Evolutionary conservation across 2,113 vertebrate genomes (phyloP).

Genomic region (Pituophis catenifer): DNA sequence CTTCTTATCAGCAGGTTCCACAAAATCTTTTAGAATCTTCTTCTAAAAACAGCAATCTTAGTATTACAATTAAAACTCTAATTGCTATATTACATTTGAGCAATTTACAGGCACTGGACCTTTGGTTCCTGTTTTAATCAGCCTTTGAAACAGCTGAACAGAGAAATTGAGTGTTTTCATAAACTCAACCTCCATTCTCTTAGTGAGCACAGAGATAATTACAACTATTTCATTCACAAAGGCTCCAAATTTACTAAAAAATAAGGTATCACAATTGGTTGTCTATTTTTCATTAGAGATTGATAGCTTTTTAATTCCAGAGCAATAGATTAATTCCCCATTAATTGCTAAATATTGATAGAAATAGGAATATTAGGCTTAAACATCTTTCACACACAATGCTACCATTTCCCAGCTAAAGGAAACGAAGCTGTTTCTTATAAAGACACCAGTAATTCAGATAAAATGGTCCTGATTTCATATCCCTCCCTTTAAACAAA

Average conservation of each 20-base stretch:
- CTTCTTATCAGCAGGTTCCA: conserved; percentile 52
- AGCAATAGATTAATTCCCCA: not conserved
- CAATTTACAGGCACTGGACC: conserved; percentile 8
- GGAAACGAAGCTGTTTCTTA: conserved; percentile 5
- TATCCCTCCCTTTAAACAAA: not conserved
- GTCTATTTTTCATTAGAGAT: not conserved
- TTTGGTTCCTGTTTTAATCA: conserved; percentile 34
- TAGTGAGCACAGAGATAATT: not conserved
- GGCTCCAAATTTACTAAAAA: not conserved
- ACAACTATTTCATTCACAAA: not conserved
- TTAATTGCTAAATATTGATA: not conserved
- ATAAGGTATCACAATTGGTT: not conserved
- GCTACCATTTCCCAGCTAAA: conserved; percentile 18
- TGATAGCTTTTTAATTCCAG: not conserved
- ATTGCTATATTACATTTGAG: conserved; percentile 31
- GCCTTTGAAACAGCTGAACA: conserved; percentile 29
- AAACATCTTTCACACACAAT: not conserved
- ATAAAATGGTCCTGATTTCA: conserved; percentile 12
- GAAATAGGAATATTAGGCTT: not conserved
- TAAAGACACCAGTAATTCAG: not conserved
- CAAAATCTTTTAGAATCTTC: conserved; percentile 11
- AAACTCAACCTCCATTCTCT: not conserved
- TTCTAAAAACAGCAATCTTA: conserved; percentile 3
- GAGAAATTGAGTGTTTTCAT: conserved; percentile 17
- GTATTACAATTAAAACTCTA: conserved; percentile 20